Evolutionary conservation across 1,140 invertebrate species (phyloP), one percentile per base, ranked within the genome.

Genomic region (Berghia stephanieae): DNA sequence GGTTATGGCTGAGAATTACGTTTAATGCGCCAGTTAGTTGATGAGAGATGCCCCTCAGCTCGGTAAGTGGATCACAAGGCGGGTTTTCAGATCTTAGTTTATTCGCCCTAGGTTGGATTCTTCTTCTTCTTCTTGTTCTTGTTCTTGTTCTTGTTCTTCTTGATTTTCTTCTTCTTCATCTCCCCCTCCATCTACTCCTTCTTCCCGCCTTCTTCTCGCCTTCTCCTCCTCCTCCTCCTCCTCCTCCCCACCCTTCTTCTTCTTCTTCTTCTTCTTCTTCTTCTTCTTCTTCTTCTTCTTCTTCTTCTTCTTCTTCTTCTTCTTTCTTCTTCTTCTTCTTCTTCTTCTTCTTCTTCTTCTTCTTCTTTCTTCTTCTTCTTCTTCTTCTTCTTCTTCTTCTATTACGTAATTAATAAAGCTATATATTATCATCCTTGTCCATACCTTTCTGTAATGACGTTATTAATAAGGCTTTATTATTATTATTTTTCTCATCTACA

Each of bases 191-290:
- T 43, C 31, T 57, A 40, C 49, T 44, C 36, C 43, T 44, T 31
- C 21, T 52, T 38, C 24, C 42, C 49, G 34, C 49, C 60, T 21
- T 31, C 72, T 0, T 34, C 57, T 4, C 3, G 34, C 34, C 31
- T 55, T 38, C 34, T 38, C 2, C 27, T 27, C 27, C 31, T 40
- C 36, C 36, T 16, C 24, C 55, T 43, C 24, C 49, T 57, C 42
- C 34, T 31, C 46, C 34, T 36, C 10, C 46, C 24, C 55, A 21
- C 49, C 24, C 49, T 57, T 52, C 42, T 38, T 57, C 49, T 36
- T 49, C 24, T 49, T 57, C 55, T 55, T 34, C 60, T 34, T 57
- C 55, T 74, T 31, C 42, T 52, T 60, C 72, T 36, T 18, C 36
- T 34, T 49, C 46, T 31, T 60, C n/a, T 36, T 57, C 49, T 74